Percentiles rank a stretch among this genome's conserved stretches.
Conservation (phyloP, 2,888 invertebrate species). For the Cerastoderma edule region DNA sequence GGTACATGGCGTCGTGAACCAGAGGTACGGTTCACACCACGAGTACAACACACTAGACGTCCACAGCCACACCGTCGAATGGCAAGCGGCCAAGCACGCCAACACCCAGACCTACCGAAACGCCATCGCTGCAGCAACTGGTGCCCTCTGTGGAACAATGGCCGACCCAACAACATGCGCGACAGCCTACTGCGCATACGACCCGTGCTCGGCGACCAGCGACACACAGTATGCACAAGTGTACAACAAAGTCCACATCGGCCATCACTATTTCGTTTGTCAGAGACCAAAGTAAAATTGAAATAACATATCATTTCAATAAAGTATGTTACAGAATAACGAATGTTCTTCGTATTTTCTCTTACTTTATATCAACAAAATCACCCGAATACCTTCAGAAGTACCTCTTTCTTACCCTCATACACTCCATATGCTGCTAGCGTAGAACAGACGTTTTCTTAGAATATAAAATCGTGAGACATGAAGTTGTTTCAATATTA, state of each 20-base stretch:
- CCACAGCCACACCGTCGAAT: slow-evolving; percentile 10
- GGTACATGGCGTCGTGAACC: slow-evolving; percentile 25
- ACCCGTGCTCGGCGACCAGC: slow-evolving; percentile 35
- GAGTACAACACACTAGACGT: slow-evolving; percentile 40
- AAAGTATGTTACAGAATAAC: too few relatives aligned
- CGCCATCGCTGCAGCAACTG: slow-evolving; percentile 31
- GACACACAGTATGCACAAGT: not conserved
- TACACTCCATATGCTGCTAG: too few relatives aligned
- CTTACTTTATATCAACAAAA: too few relatives aligned
- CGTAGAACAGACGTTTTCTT: too few relatives aligned
- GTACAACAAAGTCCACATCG: slow-evolving; percentile 13
- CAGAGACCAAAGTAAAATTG: not conserved
- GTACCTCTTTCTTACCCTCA: too few relatives aligned
- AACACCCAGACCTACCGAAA: slow-evolving; percentile 24
- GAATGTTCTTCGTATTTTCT: too few relatives aligned
- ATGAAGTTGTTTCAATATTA: too few relatives aligned
- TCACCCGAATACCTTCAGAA: too few relatives aligned
- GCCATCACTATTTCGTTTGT: slow-evolving; percentile 27
- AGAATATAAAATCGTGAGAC: too few relatives aligned
- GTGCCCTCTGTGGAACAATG: slow-evolving; percentile 30
- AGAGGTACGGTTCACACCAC: slow-evolving; percentile 23
- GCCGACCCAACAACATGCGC: slow-evolving; percentile 42
- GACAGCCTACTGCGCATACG: slow-evolving; percentile 29
- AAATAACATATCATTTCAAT: too few relatives aligned
- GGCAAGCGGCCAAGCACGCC: slow-evolving; percentile 25